Evolutionary conservation across 2,888 invertebrate species (phyloP).

Genomic region (Calameuta pallipes): DNA sequence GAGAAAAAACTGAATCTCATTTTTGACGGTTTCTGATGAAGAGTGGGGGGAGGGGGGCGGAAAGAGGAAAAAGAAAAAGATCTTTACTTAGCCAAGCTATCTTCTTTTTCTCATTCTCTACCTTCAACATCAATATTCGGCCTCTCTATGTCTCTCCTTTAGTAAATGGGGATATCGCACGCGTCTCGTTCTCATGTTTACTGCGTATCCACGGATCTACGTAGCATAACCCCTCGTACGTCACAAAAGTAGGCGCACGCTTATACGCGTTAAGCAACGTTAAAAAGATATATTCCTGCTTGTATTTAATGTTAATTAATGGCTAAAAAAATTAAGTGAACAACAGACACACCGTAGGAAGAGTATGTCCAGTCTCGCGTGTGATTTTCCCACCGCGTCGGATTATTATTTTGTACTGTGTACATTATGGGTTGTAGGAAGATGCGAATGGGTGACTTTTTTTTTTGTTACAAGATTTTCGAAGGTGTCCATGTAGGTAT

Average conservation of each 20-base stretch:
- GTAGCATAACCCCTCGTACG: background rate
- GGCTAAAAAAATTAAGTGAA: background rate
- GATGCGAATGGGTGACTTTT: background rate
- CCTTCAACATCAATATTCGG: background rate
- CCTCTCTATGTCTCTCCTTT: background rate
- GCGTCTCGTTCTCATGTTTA: background rate
- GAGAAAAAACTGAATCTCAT: background rate
- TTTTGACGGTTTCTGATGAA: background rate
- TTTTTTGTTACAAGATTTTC: background rate
- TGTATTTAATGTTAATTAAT: background rate
- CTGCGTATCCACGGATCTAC: background rate
- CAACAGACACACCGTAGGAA: background rate
- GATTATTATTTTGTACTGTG: background rate
- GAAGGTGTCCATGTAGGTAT: background rate
- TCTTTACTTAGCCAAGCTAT: background rate
- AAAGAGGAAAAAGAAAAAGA: background rate
- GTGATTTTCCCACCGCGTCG: background rate
- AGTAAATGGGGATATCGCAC: background rate
- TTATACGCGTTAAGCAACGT: background rate
- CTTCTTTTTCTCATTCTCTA: background rate
- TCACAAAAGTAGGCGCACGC: background rate
- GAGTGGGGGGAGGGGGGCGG: background rate
- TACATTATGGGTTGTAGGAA: background rate
- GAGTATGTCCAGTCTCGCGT: background rate
- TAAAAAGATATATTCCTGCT: background rate